phyloP scores from a whole-genome alignment of 2,888 invertebrate genomes.

The Bhutanitis thaidina region DNA sequence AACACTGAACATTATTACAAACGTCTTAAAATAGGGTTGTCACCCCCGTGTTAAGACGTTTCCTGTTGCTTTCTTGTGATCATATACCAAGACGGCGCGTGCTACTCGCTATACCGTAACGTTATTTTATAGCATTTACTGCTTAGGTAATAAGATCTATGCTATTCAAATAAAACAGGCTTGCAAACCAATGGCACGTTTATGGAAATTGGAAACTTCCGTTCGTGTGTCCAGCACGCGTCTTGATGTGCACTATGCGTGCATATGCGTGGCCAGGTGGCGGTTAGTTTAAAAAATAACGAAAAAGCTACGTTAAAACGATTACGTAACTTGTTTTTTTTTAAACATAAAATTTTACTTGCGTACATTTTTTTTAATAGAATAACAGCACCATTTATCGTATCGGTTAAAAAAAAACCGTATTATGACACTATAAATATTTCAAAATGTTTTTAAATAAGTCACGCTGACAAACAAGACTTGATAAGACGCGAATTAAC shows the following conservation, averaged over 20 bases:
- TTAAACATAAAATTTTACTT: too few species aligned
- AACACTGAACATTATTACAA: slow-evolving; percentile 2
- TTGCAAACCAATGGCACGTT: slow-evolving; percentile 23
- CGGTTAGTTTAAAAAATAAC: slow-evolving; percentile 34
- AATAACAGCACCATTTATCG: too few species aligned
- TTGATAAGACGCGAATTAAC: too few species aligned
- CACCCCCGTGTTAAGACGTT: slow-evolving; percentile 57
- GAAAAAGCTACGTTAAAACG: slow-evolving; percentile 17
- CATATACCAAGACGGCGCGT: slow-evolving; percentile 55
- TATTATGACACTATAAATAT: too few species aligned
- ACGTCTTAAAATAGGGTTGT: slow-evolving; percentile 46
- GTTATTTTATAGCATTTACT: slow-evolving; percentile 21
- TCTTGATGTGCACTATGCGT: slow-evolving; percentile 45
- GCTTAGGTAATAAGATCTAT: slow-evolving; percentile 22
- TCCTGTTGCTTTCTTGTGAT: slow-evolving; percentile 56
- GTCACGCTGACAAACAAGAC: too few species aligned
- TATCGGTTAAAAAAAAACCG: background rate
- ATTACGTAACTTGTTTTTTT: background rate
- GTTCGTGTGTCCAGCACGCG: slow-evolving; percentile 68
- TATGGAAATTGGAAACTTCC: slow-evolving; percentile 68
- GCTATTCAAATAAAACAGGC: slow-evolving; percentile 2
- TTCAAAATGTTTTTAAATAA: too few species aligned
- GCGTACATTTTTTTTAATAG: too few species aligned
- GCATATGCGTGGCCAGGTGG: slow-evolving; percentile 43
- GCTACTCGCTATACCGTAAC: slow-evolving; percentile 25